phyloP scores from a whole-genome alignment of 2,888 invertebrate genomes.

The Vannuccia rotundouncinata region DNA sequence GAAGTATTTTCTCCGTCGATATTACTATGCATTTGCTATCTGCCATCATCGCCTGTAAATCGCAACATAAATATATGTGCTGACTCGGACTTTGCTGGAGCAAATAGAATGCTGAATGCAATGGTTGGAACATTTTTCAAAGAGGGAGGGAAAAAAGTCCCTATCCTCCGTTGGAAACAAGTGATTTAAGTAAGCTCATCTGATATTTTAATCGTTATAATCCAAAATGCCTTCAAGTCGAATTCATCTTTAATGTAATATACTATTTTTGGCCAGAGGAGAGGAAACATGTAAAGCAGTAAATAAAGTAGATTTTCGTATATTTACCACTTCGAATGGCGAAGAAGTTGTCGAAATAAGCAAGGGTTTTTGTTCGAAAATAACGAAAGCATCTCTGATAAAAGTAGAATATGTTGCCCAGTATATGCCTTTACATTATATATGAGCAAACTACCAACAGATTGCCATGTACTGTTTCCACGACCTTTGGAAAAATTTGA shows the following conservation, averaged over 20 bases:
- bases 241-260: constrained; percentile 11
- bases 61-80: neutral
- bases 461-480: neutral
- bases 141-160: neutral
- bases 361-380: neutral
- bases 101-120: constrained; percentile 5
- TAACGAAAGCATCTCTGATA: neutral
- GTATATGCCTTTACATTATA: neutral
- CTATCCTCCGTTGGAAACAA: neutral
- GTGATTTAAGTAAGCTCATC: constrained; percentile 3
- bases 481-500: neutral
- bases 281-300: neutral
- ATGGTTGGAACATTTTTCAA: neutral
- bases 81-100: neutral
- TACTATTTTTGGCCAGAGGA: neutral
- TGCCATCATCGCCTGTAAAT: neutral
- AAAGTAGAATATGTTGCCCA: neutral
- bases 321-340: neutral
- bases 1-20: neutral
- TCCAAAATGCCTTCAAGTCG: constrained; percentile 4
- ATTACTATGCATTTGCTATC: neutral
- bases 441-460: constrained; percentile 2
- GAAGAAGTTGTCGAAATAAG: neutral
- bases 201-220: neutral
- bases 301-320: neutral